phyloP scores from a whole-genome alignment of 2,797 vertebrate genomes.

The Lacerta bilineata region DNA sequence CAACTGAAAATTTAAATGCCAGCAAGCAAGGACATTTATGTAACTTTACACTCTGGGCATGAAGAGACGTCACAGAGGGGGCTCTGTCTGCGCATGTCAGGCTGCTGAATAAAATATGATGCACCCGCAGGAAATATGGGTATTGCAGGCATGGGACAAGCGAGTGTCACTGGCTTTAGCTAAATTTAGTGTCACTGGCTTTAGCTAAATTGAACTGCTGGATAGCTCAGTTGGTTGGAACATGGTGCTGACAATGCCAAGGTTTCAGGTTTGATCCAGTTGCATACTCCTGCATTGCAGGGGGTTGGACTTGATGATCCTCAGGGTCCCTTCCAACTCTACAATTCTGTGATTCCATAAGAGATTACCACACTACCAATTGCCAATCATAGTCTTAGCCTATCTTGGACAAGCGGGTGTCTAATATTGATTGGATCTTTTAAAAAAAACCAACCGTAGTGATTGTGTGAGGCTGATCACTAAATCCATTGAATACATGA shows the following conservation, averaged over 20 bases:
- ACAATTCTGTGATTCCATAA: not conserved
- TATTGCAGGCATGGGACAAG: slow-evolving; percentile 42
- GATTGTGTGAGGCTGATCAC: not conserved
- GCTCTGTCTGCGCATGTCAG: slow-evolving; percentile 54
- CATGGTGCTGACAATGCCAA: too few species aligned
- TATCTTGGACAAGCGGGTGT: slow-evolving; percentile 59
- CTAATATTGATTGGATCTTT: slow-evolving; percentile 30
- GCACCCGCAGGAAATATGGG: slow-evolving; percentile 44
- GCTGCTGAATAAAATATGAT: slow-evolving; percentile 54
- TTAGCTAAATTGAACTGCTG: slow-evolving; percentile 32
- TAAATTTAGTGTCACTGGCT: slow-evolving; percentile 54
- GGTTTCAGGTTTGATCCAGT: too few species aligned
- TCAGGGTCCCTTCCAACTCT: too few species aligned
- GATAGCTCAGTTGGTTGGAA: too few species aligned
- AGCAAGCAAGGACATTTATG: slow-evolving; percentile 79
- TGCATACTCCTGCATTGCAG: too few species aligned
- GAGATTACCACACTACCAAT: slow-evolving; percentile 44
- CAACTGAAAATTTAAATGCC: slow-evolving; percentile 85
- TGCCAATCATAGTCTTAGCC: slow-evolving; percentile 40
- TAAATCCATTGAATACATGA: not conserved
- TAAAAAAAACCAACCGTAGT: slow-evolving; percentile 30
- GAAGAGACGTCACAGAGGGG: slow-evolving; percentile 66
- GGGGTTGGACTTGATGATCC: too few species aligned
- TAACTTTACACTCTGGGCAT: slow-evolving; percentile 77
- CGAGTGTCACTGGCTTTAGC: slow-evolving; percentile 59